Conservation (phyloP, 2,888 invertebrate genomes). For the Gnatocerus cornutus region DNA sequence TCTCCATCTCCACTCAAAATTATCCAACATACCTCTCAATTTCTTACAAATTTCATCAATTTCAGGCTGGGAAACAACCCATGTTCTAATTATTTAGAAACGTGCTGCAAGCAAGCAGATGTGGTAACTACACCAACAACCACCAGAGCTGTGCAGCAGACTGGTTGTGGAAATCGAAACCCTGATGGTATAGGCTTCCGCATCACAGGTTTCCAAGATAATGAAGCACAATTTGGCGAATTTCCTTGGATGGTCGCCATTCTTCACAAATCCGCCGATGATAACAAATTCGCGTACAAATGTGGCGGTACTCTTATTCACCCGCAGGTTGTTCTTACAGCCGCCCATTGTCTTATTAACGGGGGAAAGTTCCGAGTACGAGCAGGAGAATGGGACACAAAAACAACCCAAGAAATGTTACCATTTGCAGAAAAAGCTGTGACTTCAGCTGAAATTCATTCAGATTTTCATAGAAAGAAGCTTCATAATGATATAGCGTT, state of each 20-base stretch:
- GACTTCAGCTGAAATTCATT: constrained; percentile 54
- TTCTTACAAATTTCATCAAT: too few relatives aligned
- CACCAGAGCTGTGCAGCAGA: too few relatives aligned
- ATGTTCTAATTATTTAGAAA: constrained; percentile 1
- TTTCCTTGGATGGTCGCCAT: constrained; percentile 91
- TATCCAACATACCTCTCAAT: too few relatives aligned
- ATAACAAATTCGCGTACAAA: constrained; percentile 9
- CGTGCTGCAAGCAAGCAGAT: neutral
- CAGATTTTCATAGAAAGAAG: constrained; percentile 56
- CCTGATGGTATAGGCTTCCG: constrained; percentile 82
- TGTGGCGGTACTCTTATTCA: constrained; percentile 67
- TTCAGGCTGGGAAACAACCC: neutral
- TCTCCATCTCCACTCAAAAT: too few relatives aligned
- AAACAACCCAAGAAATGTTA: constrained; percentile 59
- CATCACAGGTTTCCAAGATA: constrained; percentile 78
- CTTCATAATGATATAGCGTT: constrained; percentile 81
- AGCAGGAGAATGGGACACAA: constrained; percentile 68
- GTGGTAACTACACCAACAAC: neutral
- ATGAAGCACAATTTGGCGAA: constrained; percentile 85
- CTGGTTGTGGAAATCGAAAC: constrained; percentile 76
- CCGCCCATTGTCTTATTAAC: constrained; percentile 65
- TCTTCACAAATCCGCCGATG: constrained; percentile 69
- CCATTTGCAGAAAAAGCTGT: constrained; percentile 63
- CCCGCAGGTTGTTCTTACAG: constrained; percentile 65
- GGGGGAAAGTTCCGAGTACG: constrained; percentile 54